phyloP scores from a whole-genome alignment of 64 coral and sea anemone species.

The Cladopsammia gracilis region DNA sequence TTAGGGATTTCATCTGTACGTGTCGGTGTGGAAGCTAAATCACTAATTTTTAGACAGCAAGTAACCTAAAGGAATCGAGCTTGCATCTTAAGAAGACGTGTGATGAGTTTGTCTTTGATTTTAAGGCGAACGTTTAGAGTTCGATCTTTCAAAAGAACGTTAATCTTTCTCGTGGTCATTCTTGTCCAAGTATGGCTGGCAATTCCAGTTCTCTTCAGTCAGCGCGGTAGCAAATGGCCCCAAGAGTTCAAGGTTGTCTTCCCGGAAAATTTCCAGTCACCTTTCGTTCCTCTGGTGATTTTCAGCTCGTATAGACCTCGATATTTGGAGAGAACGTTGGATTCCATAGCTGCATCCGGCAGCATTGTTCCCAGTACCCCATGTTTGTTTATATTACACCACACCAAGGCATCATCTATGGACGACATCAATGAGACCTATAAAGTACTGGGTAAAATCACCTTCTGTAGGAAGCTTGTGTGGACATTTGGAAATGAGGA shows the following conservation, averaged over 20 bases:
- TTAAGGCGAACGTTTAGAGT: conserved; percentile 74
- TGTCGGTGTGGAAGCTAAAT: too few relatives aligned
- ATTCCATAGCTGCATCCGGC: conserved; percentile 76
- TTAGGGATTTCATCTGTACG: too few relatives aligned
- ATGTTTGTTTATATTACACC: conserved; percentile 92
- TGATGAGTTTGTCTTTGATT: conserved; percentile 62
- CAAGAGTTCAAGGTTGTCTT: conserved; percentile 68
- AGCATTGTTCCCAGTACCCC: conserved; percentile 80
- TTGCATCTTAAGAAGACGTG: not conserved
- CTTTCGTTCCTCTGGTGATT: conserved; percentile 82
- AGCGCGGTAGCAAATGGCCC: conserved; percentile 73
- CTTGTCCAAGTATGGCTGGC: conserved; percentile 87
- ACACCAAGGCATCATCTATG: conserved; percentile 90
- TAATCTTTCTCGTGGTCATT: conserved; percentile 85
- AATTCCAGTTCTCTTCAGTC: conserved; percentile 84
- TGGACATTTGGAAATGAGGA: conserved; percentile 96
- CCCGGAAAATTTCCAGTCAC: conserved; percentile 61
- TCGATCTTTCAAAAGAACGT: conserved; percentile 82
- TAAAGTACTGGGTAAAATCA: conserved; percentile 89
- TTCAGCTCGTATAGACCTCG: conserved; percentile 91
- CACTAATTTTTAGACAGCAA: too few relatives aligned
- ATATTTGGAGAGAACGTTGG: conserved; percentile 92
- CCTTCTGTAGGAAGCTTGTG: conserved; percentile 92
- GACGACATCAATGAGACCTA: conserved; percentile 95
- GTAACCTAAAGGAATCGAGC: too few relatives aligned